Evolutionary conservation across 1,140 invertebrate species (phyloP), one percentile per base, ranked within the genome.

Genomic region (Rhopalosiphum maidis): DNA sequence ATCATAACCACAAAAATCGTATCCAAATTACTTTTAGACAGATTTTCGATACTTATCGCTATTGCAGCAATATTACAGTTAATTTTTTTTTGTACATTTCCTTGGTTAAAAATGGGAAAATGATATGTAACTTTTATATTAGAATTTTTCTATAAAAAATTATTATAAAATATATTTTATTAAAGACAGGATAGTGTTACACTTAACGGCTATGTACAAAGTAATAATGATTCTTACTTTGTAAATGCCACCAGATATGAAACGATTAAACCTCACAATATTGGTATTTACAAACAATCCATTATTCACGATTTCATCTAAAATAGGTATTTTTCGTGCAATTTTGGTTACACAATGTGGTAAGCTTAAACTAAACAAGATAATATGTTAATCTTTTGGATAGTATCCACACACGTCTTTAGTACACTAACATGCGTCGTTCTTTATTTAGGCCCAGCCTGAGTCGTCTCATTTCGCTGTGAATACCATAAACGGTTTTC

Each of bases 361-460:
- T 37, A 89, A 15, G 22, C 37, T 51, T 4, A 92, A 92, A n/a
- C 91, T 92, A 54, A 54, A 92, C 51, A 46, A n/a, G 18, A 51
- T 25, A 18, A 30, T n/a, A 18, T 43, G n/a, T 30, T 85, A 83
- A 37, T 92, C 1, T 18, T 35, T 22, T 48, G 11, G 0, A 51
- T 43, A 35, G 43, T 77, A 21, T 7, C 41, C 30, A 48, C 22
- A 21, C 8, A 4, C 21, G 35, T 48, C 0, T 2, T 51, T 30
- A 37, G 48, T 48, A 18, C 22, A 85, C 91, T 54, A 41, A 93
- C 91, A 22, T 51, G n/a, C 37, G 91, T 85, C 77, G 43, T 93
- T 86, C 11, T 41, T 55, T 51, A 35, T 86, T 93, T 51, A 93
- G 21, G 54, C 82, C 23, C 6, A 93, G 23, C 6, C 91, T 93